Percentiles rank a stretch among this genome's conserved stretches.
These are phyloP conservation scores for Drosophila robusta DNA, from an alignment of 2,888 invertebrate species.

Conservation along the genomic window DNA sequence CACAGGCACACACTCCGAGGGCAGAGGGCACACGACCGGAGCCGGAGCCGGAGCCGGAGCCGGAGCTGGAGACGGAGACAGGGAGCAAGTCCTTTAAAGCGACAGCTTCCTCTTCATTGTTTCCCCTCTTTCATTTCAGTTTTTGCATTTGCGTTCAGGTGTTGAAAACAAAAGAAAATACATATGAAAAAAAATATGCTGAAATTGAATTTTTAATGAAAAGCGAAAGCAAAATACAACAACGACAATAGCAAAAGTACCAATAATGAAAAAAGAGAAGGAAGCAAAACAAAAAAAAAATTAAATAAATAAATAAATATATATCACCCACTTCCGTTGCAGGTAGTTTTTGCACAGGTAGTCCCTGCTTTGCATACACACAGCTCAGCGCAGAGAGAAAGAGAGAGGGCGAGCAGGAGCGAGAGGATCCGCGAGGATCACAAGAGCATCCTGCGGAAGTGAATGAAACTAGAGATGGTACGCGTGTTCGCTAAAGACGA, in stretches of 20 bases:
- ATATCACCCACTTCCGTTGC: slow-evolving; percentile 61
- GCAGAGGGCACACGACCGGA: slow-evolving; percentile 3
- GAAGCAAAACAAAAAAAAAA: slow-evolving; percentile 22
- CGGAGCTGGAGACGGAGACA: slow-evolving; percentile 5
- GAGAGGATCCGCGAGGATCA: background rate
- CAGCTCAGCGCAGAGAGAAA: background rate
- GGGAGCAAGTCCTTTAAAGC: slow-evolving; percentile 63
- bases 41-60: background rate
- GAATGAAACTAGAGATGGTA: slow-evolving; percentile 23
- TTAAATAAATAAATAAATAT: slow-evolving; percentile 9
- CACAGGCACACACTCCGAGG: background rate
- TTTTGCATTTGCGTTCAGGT: slow-evolving; percentile 63
- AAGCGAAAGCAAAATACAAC: slow-evolving; percentile 69
- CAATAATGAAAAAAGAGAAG: slow-evolving; percentile 30
- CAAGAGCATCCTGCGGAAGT: slow-evolving; percentile 56
- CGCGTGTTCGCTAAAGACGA: background rate
- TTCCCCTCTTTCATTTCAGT: slow-evolving; percentile 30
- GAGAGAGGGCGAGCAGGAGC: background rate
- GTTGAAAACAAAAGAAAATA: slow-evolving; percentile 56
- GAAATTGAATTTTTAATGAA: slow-evolving; percentile 74
- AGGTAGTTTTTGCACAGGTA: slow-evolving; percentile 54
- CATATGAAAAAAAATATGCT: slow-evolving; percentile 18
- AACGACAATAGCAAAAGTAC: slow-evolving; percentile 25
- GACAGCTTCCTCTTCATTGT: slow-evolving; percentile 74
- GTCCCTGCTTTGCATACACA: slow-evolving; percentile 43